These are phyloP conservation scores for Bufotes viridis DNA, from an alignment of 2,797 vertebrate genomes.

Conservation along the genomic window DNA sequence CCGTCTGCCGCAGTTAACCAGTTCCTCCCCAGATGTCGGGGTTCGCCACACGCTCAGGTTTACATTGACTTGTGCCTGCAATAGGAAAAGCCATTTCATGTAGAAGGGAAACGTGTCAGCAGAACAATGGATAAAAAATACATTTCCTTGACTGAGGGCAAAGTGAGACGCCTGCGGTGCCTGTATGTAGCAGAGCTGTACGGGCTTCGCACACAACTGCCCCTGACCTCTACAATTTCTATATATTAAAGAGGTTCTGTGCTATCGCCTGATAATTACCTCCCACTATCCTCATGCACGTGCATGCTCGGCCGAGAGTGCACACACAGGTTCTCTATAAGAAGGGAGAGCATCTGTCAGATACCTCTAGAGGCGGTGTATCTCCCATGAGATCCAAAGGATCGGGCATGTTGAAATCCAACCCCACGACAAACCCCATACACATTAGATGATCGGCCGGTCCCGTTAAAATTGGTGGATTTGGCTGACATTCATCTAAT, in stretches of 20 bases:
- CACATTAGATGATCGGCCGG: too few relatives aligned
- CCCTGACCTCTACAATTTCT: neutral
- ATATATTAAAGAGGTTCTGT: neutral
- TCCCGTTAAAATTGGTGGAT: too few relatives aligned
- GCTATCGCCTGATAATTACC: too few relatives aligned
- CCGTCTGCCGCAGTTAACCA: neutral
- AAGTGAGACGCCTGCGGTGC: conserved; percentile 14
- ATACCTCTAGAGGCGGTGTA: too few relatives aligned
- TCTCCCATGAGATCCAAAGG: too few relatives aligned
- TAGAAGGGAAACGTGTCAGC: neutral
- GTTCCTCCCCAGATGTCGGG: neutral
- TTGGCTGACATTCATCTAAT: too few relatives aligned
- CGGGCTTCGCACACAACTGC: neutral
- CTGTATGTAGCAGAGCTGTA: neutral
- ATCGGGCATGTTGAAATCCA: too few relatives aligned
- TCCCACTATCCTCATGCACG: too few relatives aligned
- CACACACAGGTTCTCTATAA: too few relatives aligned
- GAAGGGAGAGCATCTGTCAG: too few relatives aligned
- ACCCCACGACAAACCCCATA: too few relatives aligned
- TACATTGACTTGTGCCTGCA: neutral
- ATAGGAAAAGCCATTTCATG: neutral
- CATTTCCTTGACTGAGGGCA: conserved; percentile 1
- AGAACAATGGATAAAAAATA: neutral
- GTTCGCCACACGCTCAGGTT: conserved; percentile 1
- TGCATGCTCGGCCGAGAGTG: too few relatives aligned